Evolutionary conservation across 2,797 vertebrate genomes (phyloP).

Genomic region (Melanotaenia pygmaea): DNA sequence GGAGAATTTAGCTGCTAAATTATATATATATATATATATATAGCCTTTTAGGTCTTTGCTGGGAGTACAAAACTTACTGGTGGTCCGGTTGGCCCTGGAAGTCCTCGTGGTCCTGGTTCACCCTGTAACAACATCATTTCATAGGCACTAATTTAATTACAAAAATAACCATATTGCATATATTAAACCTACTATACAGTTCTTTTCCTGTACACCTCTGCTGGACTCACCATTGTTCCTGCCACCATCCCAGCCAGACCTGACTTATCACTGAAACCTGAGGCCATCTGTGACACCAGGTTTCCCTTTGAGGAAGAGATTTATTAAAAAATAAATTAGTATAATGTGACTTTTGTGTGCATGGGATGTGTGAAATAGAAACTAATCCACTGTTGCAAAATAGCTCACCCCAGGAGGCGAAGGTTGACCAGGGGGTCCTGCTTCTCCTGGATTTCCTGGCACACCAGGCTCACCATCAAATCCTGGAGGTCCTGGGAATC

Average conservation of each 20-base stretch:
- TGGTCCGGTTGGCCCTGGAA: constrained; percentile 85
- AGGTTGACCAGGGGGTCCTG: constrained; percentile 88
- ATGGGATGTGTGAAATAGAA: neutral
- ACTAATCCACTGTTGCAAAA: neutral
- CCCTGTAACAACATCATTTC: constrained; percentile 81
- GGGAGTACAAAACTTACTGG: constrained; percentile 80
- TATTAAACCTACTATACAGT: neutral
- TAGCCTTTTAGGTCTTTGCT: neutral
- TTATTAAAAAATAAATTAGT: neutral
- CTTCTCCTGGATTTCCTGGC: constrained; percentile 92
- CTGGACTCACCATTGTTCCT: constrained; percentile 85
- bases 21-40: neutral
- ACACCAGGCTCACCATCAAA: constrained; percentile 94
- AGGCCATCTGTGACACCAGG: constrained; percentile 90
- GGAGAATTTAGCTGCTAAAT: neutral
- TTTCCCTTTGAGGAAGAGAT: constrained; percentile 68
- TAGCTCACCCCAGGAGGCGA: constrained; percentile 85
- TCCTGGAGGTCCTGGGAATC: constrained; percentile 89
- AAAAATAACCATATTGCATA: neutral
- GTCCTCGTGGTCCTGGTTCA: constrained; percentile 91
- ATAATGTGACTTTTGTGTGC: no score
- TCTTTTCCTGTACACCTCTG: neutral
- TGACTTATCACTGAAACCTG: constrained; percentile 90
- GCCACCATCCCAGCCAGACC: constrained; percentile 85
- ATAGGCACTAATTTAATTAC: neutral